Conservation (phyloP, 2,797 vertebrate species). For the Bovichtus variegatus region DNA sequence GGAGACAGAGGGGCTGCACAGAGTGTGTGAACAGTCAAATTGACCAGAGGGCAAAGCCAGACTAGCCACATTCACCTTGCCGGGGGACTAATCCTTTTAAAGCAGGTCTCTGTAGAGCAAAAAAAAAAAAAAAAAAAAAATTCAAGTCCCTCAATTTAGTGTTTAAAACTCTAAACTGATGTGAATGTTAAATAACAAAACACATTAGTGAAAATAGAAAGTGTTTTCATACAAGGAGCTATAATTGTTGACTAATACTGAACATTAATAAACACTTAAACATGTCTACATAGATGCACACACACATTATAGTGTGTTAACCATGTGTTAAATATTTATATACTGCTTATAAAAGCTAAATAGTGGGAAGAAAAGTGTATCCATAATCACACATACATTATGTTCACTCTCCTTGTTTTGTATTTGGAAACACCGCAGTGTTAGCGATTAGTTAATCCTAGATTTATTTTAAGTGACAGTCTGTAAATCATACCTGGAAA, state of each 20-base stretch:
- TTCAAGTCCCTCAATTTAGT: not conserved
- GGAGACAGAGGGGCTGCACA: not conserved
- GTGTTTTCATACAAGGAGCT: not conserved
- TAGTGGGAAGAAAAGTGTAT: not conserved
- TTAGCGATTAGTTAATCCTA: not conserved
- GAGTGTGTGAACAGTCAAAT: conserved; percentile 14
- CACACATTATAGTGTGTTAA: not conserved
- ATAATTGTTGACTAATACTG: not conserved
- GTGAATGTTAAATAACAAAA: not conserved
- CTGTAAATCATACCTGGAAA: not conserved
- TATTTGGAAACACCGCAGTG: not conserved
- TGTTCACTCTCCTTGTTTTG: not conserved
- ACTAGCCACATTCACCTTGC: conserved; percentile 12
- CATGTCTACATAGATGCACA: not conserved
- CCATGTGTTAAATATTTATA: not conserved
- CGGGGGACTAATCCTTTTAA: not conserved
- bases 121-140: not conserved
- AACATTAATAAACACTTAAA: not conserved
- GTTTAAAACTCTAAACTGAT: too few species aligned
- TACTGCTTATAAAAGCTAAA: not conserved
- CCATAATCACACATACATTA: not conserved
- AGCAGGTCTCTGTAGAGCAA: not conserved
- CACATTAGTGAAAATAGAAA: not conserved
- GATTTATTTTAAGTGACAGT: not conserved
- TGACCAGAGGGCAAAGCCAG: conserved; percentile 20